These are phyloP conservation scores for Eupeodes luniger DNA, from an alignment of 2,888 invertebrate genomes.

Conservation along the genomic window DNA sequence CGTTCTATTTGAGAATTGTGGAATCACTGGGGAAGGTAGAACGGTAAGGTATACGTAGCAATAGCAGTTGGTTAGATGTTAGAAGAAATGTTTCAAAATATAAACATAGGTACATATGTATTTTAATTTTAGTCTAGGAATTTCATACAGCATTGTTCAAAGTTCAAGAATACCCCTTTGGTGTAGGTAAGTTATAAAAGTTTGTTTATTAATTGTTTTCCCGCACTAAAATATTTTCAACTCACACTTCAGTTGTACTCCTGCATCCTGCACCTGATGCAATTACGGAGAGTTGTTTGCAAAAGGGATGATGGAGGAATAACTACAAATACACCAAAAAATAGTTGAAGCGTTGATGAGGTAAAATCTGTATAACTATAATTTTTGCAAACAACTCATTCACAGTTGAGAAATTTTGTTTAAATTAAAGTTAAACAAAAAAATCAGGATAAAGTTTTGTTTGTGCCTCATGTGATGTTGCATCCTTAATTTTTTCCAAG, in stretches of 20 bases:
- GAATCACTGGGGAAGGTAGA: no score
- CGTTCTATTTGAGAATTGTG: no score
- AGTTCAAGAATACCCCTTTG: background rate
- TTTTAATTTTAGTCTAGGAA: background rate
- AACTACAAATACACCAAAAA: background rate
- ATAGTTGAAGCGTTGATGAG: background rate
- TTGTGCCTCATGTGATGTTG: background rate
- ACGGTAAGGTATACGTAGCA: no score
- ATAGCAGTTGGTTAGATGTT: no score
- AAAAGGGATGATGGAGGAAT: background rate
- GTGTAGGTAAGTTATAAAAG: background rate
- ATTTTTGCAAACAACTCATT: background rate
- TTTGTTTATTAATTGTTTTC: slow-evolving; percentile 1
- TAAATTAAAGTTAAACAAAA: background rate
- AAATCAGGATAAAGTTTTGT: background rate
- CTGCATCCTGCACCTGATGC: background rate
- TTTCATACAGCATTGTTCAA: background rate
- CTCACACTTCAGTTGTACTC: background rate
- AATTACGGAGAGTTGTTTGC: background rate
- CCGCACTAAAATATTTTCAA: background rate
- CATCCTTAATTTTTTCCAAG: background rate
- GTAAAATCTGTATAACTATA: background rate
- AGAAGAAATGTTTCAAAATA: no score
- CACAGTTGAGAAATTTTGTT: background rate
- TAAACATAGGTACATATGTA: no score